Evolutionary conservation across 1,140 invertebrate genomes (phyloP).

Genomic region (Anastrepha ludens): DNA sequence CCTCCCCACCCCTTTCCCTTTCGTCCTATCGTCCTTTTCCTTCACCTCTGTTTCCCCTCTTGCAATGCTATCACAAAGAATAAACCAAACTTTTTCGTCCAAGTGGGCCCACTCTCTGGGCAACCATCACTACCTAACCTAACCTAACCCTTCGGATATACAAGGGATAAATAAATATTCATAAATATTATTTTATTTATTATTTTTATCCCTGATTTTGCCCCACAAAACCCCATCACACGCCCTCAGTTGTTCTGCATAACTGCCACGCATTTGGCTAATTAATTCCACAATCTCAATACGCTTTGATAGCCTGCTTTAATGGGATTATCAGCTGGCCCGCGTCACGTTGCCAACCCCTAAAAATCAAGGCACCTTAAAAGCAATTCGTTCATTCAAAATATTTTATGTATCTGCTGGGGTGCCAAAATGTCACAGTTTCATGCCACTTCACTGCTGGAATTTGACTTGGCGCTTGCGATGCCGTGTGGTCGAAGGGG

Average conservation of each 20-base stretch:
- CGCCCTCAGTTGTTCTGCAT: background rate
- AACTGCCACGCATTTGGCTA: constrained; percentile 3
- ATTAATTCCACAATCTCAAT: constrained; percentile 44
- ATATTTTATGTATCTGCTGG: background rate
- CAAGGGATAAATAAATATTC: too few species aligned
- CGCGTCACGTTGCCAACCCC: background rate
- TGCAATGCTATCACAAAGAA: too few species aligned
- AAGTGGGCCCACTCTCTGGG: too few species aligned
- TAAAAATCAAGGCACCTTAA: background rate
- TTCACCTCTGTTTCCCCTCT: too few species aligned
- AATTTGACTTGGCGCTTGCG: background rate
- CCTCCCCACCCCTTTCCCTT: too few species aligned
- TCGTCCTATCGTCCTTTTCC: too few species aligned
- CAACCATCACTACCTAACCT: too few species aligned
- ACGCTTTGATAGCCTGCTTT: background rate
- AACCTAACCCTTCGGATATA: too few species aligned
- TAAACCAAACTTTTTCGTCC: too few species aligned
- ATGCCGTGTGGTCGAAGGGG: background rate
- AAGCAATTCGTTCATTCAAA: background rate
- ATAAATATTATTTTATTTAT: too few species aligned
- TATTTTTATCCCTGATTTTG: too few species aligned
- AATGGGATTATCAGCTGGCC: constrained; percentile 33
- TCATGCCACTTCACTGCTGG: background rate
- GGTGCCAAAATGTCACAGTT: background rate
- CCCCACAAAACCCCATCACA: too few species aligned